Evolutionary conservation across 2,888 invertebrate species (phyloP), one percentile per base, ranked within the genome.

Genomic region (Sminthurides aquaticus): DNA sequence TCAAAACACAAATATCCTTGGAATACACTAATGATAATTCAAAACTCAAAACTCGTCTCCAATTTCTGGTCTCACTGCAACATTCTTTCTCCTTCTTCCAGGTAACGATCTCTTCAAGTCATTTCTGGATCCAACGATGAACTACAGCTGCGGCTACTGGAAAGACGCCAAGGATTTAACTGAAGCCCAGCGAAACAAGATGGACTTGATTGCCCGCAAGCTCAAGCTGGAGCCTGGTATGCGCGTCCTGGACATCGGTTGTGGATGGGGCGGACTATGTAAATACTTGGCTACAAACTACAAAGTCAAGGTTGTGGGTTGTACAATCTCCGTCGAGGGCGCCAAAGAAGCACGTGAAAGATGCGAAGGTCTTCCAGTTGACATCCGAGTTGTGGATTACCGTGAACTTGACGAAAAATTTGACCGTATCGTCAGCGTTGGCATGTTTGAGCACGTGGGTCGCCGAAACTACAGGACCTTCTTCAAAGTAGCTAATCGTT

Each of bases 201-300:
- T 69, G 66, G 67, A 69, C 3, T 22, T 69, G 29, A 67, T 69
- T 28, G 66, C 64, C 8, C 55, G 61, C 20, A 69, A 69, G 34
- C 60, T 69, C 20, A 69, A 69, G 49, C 49, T 69, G 48, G 58
- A 66, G 55, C 69, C 69, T 22, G 69, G 69, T 15, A 69, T 69
- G 69, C 60, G 57, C 34, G 69, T 69, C n/a, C 24, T 60, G 3
- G 58, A 66, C 56, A 67, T 67, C 49, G 68, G 69, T 0, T 71
- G 71, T 48, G 71, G 73, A 2, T 73, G 71, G 73, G 73, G 73
- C 20, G 67, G 67, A 5, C 65, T 73, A 2, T 70, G 68, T 65
- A 68, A 73, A 61, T 68, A 68, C 60, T 49, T 73, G 25, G 73
- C 73, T 22, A 65, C 70, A 58, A 66, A 69, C 52, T 69, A 69